Conservation (phyloP, 2,888 invertebrate species). For the Brachynemurus nebulosus region DNA sequence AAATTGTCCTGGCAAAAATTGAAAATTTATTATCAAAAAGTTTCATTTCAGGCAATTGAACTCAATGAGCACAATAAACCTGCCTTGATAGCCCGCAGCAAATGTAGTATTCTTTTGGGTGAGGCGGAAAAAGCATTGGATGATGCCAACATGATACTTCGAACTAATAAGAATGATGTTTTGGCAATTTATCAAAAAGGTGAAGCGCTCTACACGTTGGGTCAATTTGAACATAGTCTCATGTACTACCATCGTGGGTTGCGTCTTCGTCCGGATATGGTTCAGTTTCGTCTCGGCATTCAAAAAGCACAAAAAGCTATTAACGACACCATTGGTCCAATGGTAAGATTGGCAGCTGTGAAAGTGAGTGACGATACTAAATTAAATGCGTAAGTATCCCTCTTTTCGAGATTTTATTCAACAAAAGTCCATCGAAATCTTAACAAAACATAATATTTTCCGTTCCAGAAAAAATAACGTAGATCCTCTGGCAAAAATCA, state of each 20-base stretch:
- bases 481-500: no score
- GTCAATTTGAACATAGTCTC: constrained; percentile 85
- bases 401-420: no score
- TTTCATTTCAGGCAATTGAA: constrained; percentile 63
- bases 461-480: no score
- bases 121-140: constrained; percentile 66
- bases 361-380: no score
- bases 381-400: no score
- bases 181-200: constrained; percentile 79
- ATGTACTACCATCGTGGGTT: constrained; percentile 84
- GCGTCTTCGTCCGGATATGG: constrained; percentile 69
- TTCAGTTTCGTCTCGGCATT: constrained; percentile 62
- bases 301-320: constrained; percentile 92
- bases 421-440: no score
- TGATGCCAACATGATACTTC: constrained; percentile 74
- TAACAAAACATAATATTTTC: no score
- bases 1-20: no score
- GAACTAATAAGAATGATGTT: constrained; percentile 54
- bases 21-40: no score
- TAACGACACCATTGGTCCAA: constrained; percentile 67
- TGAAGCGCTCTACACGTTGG: constrained; percentile 80
- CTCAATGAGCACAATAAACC: constrained; percentile 71
- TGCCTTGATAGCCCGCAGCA: constrained; percentile 77
- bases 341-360: constrained; percentile 16
- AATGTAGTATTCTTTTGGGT: constrained; percentile 75